Percentiles rank a stretch among this genome's conserved stretches.
phyloP scores from a whole-genome alignment of 2,113 vertebrate species.

The Nycticorax nycticorax region DNA sequence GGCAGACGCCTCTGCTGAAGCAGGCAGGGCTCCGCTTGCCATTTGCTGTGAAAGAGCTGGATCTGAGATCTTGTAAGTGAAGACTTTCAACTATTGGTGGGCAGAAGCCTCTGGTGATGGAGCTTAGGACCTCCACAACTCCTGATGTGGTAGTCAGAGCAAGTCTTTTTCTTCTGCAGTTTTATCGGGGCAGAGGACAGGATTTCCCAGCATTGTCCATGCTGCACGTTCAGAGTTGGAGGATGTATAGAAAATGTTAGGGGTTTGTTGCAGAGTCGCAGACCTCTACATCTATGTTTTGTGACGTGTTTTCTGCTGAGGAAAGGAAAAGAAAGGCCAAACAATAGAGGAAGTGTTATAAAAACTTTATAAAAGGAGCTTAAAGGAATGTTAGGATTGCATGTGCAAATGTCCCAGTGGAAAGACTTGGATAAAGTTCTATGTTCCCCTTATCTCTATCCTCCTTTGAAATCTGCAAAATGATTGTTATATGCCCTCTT shows the following conservation, averaged over 20 bases:
- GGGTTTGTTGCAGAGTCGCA: neutral
- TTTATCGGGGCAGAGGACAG: neutral
- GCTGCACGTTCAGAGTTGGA: neutral
- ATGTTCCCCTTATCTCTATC: neutral
- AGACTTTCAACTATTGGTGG: neutral
- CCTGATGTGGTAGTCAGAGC: neutral
- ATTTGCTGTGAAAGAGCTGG: neutral
- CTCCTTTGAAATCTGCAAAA: neutral
- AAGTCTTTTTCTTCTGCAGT: neutral
- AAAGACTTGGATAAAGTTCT: neutral
- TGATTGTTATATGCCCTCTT: neutral
- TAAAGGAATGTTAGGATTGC: neutral
- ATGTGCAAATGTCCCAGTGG: neutral
- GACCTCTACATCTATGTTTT: neutral
- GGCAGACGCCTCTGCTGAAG: neutral
- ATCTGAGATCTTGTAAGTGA: neutral
- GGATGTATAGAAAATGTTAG: neutral
- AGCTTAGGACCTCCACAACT: neutral
- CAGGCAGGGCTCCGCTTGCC: neutral
- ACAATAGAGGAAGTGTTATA: neutral
- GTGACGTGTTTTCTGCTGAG: neutral
- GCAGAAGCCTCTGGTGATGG: neutral
- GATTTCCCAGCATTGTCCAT: conserved; percentile 55
- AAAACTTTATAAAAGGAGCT: neutral
- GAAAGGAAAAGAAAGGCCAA: neutral